These are phyloP conservation scores for Oncorhynchus mykiss DNA, from an alignment of 2,113 vertebrate species.

Conservation along the genomic window DNA sequence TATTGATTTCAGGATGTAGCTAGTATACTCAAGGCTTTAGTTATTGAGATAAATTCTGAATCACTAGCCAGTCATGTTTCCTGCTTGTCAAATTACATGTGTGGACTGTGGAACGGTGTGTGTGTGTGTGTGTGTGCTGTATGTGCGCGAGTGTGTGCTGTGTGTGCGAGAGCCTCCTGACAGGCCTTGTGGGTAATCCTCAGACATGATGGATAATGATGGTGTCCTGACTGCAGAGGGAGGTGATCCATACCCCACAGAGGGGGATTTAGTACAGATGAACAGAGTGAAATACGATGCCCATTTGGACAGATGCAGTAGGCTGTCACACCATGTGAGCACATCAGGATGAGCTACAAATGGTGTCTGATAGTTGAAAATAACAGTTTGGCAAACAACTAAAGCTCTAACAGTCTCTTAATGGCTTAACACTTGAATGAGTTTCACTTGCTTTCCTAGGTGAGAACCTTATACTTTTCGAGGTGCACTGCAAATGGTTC, in stretches of 20 bases:
- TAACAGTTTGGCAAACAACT: neutral
- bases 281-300: slow-evolving; percentile 3
- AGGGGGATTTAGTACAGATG: neutral
- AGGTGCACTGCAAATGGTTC: slow-evolving; percentile 36
- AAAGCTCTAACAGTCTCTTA: neutral
- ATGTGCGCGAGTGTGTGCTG: neutral
- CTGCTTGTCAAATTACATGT: neutral
- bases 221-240: slow-evolving; percentile 14
- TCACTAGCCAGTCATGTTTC: slow-evolving; percentile 4
- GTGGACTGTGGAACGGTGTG: neutral
- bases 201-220: slow-evolving; percentile 34
- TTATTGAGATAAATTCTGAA: slow-evolving; percentile 32
- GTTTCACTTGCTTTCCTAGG: slow-evolving; percentile 16
- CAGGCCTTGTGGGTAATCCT: slow-evolving; percentile 12
- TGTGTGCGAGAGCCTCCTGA: neutral
- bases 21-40: slow-evolving; percentile 18
- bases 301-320: slow-evolving; percentile 16
- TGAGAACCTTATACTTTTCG: slow-evolving; percentile 14
- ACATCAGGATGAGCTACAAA: slow-evolving; percentile 35
- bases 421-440: slow-evolving; percentile 43
- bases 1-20: slow-evolving; percentile 48
- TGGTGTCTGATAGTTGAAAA: slow-evolving; percentile 33
- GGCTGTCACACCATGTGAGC: slow-evolving; percentile 9
- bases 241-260: slow-evolving; percentile 7
- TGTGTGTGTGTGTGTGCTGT: neutral